Conservation (phyloP, 2,113 vertebrate genomes). For the Atrichornis clamosus region DNA sequence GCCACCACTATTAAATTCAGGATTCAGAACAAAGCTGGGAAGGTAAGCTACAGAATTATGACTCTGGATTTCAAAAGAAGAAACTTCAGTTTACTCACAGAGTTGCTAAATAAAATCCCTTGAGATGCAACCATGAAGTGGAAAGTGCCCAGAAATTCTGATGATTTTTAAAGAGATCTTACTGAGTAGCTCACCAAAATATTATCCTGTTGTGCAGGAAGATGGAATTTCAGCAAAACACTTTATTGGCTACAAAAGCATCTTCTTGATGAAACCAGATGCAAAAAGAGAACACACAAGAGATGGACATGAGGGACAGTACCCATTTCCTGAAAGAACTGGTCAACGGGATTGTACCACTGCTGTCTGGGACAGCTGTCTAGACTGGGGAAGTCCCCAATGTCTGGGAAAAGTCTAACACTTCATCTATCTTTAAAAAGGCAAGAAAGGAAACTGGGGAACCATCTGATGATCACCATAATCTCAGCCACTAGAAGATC, state of each 20-base stretch:
- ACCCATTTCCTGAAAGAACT: neutral
- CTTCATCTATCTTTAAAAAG: neutral
- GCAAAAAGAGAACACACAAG: neutral
- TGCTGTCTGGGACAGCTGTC: neutral
- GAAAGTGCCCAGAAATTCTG: neutral
- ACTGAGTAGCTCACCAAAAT: neutral
- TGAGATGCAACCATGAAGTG: neutral
- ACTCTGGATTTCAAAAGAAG: neutral
- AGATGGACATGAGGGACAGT: neutral
- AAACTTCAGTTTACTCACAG: neutral
- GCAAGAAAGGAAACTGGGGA: neutral
- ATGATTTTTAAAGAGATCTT: neutral
- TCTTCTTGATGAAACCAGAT: neutral
- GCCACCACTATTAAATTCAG: neutral
- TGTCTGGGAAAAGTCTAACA: neutral
- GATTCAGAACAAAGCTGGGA: neutral
- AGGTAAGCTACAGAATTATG: neutral
- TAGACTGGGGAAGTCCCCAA: neutral
- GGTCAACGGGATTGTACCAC: neutral
- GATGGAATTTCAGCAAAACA: neutral
- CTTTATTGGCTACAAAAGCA: neutral
- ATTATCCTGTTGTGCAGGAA: neutral
- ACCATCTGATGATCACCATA: neutral
- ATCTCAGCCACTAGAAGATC: neutral
- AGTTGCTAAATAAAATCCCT: neutral